Evolutionary conservation across 2,888 invertebrate genomes (phyloP).

Genomic region (Drosophila austrosaltans): DNA sequence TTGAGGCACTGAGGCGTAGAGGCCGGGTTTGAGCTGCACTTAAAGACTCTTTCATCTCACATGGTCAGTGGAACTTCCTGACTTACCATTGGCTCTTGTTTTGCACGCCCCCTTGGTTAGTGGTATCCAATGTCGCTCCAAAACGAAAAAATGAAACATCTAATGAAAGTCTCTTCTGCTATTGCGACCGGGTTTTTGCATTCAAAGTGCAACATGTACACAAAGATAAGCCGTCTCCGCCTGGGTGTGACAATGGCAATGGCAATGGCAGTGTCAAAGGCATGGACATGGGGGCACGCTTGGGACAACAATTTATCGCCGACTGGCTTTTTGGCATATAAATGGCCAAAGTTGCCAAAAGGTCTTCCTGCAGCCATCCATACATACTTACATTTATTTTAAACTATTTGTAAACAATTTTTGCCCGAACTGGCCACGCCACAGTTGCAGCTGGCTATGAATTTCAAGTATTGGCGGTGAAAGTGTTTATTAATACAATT

Average conservation of each 20-base stretch:
- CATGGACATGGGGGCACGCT: conserved; percentile 53
- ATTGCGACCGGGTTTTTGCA: conserved; percentile 71
- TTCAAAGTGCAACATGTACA: conserved; percentile 61
- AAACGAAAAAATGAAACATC: conserved; percentile 57
- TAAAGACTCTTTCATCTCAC: neutral
- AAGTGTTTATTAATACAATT: conserved; percentile 78
- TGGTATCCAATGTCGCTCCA: conserved; percentile 78
- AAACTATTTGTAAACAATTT: conserved; percentile 58
- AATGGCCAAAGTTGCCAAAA: conserved; percentile 57
- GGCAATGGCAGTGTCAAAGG: conserved; percentile 47
- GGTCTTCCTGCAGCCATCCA: conserved; percentile 12
- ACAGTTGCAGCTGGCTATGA: conserved; percentile 42
- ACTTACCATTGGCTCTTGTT: conserved; percentile 27
- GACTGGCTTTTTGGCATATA: conserved; percentile 56
- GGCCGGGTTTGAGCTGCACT: conserved; percentile 2
- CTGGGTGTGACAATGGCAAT: conserved; percentile 24
- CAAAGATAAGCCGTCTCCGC: conserved; percentile 19
- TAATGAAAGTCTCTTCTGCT: conserved; percentile 66
- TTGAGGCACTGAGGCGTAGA: conserved; percentile 13
- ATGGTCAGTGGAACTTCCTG: conserved; percentile 42
- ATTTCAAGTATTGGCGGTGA: conserved; percentile 73
- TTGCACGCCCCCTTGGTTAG: conserved; percentile 1
- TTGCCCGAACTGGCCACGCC: conserved; percentile 36
- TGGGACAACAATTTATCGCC: conserved; percentile 65
- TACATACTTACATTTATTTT: conserved; percentile 16